These are phyloP conservation scores for Strigamia maritima DNA, from an alignment of 2,888 invertebrate genomes.

Conservation along the genomic window DNA sequence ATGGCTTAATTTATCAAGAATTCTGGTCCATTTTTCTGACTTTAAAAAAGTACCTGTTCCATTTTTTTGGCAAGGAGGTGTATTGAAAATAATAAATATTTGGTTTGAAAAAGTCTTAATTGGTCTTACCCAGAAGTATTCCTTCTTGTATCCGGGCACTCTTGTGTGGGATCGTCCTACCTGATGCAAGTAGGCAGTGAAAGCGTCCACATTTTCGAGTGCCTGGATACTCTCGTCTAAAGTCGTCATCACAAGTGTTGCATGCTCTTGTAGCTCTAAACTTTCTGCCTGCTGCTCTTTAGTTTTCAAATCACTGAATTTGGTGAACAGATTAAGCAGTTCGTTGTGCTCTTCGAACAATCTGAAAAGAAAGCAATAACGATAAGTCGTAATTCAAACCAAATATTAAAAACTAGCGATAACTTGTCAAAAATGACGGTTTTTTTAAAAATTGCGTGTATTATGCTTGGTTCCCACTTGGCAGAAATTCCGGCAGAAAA, in stretches of 20 bases:
- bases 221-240: conserved; percentile 84
- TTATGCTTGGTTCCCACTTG: too few relatives aligned
- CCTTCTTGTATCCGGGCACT: conserved; percentile 79
- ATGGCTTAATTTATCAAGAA: too few relatives aligned
- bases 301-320: conserved; percentile 73
- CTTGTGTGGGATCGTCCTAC: conserved; percentile 77
- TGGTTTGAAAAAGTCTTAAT: not conserved
- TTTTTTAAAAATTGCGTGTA: too few relatives aligned
- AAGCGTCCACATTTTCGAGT: conserved; percentile 78
- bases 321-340: conserved; percentile 72
- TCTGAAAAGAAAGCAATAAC: conserved; percentile 57
- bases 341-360: conserved; percentile 82
- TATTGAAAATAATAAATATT: too few relatives aligned
- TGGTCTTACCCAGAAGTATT: conserved; percentile 77
- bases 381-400: too few relatives aligned
- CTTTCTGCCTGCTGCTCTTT: conserved; percentile 76
- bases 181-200: conserved; percentile 75
- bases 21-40: too few relatives aligned
- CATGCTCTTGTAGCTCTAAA: conserved; percentile 80
- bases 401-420: too few relatives aligned
- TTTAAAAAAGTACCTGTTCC: too few relatives aligned
- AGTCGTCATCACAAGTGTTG: conserved; percentile 82
- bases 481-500: too few relatives aligned
- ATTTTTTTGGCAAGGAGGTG: too few relatives aligned
- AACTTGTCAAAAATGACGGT: too few relatives aligned